Evolutionary conservation across 1,140 invertebrate genomes (phyloP).

Genomic region (Ptiloglossa arizonensis): DNA sequence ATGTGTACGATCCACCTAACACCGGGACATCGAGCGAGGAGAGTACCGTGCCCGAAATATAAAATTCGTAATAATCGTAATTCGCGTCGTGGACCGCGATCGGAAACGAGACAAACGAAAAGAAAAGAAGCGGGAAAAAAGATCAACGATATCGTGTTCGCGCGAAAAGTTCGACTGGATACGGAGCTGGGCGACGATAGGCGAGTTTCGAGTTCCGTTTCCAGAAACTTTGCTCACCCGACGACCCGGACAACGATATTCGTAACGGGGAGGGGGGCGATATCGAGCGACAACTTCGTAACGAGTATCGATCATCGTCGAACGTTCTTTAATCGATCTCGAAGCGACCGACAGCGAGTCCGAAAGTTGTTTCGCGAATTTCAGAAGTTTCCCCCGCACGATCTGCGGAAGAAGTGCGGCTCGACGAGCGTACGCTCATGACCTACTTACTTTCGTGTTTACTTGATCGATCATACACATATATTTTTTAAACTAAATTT

Average conservation of each 20-base stretch:
- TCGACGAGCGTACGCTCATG: slow-evolving; percentile 34
- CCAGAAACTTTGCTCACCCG: neutral
- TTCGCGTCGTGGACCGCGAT: neutral
- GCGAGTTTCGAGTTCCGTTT: neutral
- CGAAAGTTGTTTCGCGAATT: slow-evolving; percentile 25
- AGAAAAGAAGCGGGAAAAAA: no score
- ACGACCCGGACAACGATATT: neutral
- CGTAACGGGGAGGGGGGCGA: neutral
- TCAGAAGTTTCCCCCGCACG: slow-evolving; percentile 19
- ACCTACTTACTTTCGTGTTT: slow-evolving; percentile 45
- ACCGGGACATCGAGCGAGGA: neutral
- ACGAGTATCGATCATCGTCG: slow-evolving; percentile 13
- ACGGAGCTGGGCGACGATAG: neutral
- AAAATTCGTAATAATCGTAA: neutral
- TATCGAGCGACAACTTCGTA: slow-evolving; percentile 5
- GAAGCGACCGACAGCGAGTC: neutral
- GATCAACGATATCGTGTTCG: neutral
- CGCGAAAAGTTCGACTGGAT: neutral
- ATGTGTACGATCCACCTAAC: slow-evolving; percentile 14
- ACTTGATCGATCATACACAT: slow-evolving; percentile 43
- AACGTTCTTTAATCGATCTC: slow-evolving; percentile 26
- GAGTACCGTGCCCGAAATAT: neutral
- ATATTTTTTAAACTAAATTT: slow-evolving; percentile 18
- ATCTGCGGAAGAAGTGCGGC: slow-evolving; percentile 24
- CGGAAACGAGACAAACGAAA: no score